Percentiles rank a stretch among this genome's conserved stretches.
These are phyloP conservation scores for Myotis vivesi DNA, from an alignment of 2,797 vertebrate genomes.

Conservation along the genomic window DNA sequence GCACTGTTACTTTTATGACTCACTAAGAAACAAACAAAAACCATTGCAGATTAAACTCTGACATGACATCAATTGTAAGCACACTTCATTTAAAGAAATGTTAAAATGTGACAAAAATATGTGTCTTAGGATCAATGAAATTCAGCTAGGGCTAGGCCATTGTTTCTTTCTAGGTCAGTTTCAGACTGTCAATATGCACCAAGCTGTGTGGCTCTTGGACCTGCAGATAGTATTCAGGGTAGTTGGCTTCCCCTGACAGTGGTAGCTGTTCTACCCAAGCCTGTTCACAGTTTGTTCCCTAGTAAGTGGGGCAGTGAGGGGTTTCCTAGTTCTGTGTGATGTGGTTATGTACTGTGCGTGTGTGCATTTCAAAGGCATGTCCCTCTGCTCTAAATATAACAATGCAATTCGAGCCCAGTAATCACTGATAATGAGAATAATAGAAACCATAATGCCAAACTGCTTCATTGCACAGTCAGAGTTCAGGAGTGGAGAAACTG, in stretches of 20 bases:
- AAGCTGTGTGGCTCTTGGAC: neutral
- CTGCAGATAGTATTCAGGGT: neutral
- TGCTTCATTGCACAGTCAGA: neutral
- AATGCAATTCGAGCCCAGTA: neutral
- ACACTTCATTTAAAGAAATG: neutral
- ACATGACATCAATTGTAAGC: neutral
- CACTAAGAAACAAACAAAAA: neutral
- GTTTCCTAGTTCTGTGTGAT: neutral
- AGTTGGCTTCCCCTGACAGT: neutral
- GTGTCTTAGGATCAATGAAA: neutral
- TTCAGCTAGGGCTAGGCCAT: neutral
- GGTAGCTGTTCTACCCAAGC: neutral
- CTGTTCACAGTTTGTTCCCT: neutral
- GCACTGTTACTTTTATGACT: neutral
- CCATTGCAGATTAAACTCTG: neutral
- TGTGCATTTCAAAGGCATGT: neutral
- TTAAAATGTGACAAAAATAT: neutral
- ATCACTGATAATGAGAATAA: neutral
- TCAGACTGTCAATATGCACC: neutral
- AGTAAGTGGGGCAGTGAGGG: neutral
- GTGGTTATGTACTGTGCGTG: neutral
- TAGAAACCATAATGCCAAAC: neutral
- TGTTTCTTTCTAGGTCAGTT: neutral
- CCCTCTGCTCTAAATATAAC: neutral
- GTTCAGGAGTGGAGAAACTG: neutral